Evolutionary conservation across 2,888 invertebrate genomes (phyloP).

Genomic region (Hyposoter dolosus): DNA sequence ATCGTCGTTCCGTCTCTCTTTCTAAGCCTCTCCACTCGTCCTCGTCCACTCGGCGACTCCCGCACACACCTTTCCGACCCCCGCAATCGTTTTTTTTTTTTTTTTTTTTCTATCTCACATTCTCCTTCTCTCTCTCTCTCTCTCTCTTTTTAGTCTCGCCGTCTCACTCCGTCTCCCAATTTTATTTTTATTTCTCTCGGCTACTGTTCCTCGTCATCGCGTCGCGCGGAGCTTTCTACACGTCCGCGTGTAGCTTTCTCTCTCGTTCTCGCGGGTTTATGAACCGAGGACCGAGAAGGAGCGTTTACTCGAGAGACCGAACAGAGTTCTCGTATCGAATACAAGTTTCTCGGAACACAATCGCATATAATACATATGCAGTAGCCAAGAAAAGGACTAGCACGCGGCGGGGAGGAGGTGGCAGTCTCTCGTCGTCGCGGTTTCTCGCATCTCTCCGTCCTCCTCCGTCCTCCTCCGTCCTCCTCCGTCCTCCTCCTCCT

Average conservation of each 20-base stretch:
- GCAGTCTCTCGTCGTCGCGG: conserved; percentile 60
- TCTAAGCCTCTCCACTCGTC: conserved; percentile 26
- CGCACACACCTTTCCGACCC: conserved; percentile 48
- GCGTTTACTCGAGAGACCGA: conserved; percentile 68
- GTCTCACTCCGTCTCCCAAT: conserved; percentile 25
- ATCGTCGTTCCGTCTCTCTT: conserved; percentile 17
- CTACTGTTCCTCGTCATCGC: conserved; percentile 53
- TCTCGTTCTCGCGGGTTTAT: conserved; percentile 39
- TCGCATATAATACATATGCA: conserved; percentile 84
- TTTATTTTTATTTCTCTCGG: conserved; percentile 60
- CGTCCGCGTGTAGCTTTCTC: neutral
- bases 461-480: neutral
- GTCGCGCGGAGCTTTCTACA: conserved; percentile 49
- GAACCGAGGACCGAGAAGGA: conserved; percentile 43
- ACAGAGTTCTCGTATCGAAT: conserved; percentile 74
- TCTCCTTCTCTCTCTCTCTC: neutral
- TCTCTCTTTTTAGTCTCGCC: conserved; percentile 1
- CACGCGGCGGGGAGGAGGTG: conserved; percentile 38
- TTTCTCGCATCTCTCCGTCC: conserved; percentile 56
- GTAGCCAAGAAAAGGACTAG: conserved; percentile 75
- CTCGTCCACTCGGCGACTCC: conserved; percentile 47
- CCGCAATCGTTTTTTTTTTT: conserved; percentile 32
- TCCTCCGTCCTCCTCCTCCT: too few relatives aligned
- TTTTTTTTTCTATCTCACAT: neutral
- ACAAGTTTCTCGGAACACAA: conserved; percentile 83